These are phyloP conservation scores for Serinus canaria DNA, from an alignment of 2,113 vertebrate species.

Conservation along the genomic window DNA sequence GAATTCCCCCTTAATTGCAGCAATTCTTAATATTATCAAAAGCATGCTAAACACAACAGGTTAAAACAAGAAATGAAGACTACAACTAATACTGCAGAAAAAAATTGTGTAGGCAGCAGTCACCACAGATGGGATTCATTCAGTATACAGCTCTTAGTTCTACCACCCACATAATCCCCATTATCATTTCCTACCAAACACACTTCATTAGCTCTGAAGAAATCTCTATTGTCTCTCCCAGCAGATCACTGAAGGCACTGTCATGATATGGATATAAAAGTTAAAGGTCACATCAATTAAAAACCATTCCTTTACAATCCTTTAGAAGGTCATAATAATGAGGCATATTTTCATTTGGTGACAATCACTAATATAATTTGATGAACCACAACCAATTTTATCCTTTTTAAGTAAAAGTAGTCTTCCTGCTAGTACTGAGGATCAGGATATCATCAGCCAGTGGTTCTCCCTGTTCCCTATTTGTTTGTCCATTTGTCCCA, in stretches of 20 bases:
- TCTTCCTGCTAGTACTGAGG: not conserved
- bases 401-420: not conserved
- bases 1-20: slow-evolving; percentile 29
- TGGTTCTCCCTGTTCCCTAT: not conserved
- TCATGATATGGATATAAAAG: not conserved
- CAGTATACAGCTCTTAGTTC: slow-evolving; percentile 12
- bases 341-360: not conserved
- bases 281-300: not conserved
- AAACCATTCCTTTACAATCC: not conserved
- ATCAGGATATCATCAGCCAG: not conserved
- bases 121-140: slow-evolving; percentile 36
- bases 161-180: slow-evolving; percentile 22
- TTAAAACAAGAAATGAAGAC: slow-evolving; percentile 57
- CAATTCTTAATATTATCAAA: slow-evolving; percentile 13
- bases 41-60: slow-evolving; percentile 45
- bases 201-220: not conserved
- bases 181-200: slow-evolving; percentile 14
- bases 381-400: not conserved
- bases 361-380: not conserved
- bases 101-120: slow-evolving; percentile 44
- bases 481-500: not conserved
- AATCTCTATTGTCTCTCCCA: not conserved
- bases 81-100: slow-evolving; percentile 31
- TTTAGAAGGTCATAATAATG: not conserved
- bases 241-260: not conserved